phyloP scores from a whole-genome alignment of 2,797 vertebrate genomes.

The Euphonia xanthogaster region DNA sequence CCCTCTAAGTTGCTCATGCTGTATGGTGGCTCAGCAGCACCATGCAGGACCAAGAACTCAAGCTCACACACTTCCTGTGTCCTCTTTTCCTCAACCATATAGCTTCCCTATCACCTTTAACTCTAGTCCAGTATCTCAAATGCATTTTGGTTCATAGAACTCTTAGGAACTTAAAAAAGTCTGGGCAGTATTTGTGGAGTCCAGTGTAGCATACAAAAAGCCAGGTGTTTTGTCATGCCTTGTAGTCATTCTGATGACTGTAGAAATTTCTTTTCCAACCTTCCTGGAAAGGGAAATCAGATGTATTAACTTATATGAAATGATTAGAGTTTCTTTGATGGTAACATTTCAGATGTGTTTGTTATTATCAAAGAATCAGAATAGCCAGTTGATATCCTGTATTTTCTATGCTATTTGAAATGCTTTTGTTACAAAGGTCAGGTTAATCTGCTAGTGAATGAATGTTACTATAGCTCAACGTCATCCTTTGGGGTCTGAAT shows the following conservation, averaged over 20 bases:
- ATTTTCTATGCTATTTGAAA: background rate
- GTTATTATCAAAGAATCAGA: background rate
- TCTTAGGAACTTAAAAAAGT: background rate
- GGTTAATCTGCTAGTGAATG: background rate
- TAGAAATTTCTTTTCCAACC: background rate
- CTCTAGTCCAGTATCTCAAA: background rate
- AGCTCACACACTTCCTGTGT: background rate
- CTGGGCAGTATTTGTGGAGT: background rate
- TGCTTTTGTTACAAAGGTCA: background rate
- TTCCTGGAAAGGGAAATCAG: background rate
- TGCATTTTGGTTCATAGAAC: background rate
- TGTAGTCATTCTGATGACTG: background rate
- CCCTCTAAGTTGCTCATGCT: fast-evolving
- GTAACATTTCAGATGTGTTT: background rate
- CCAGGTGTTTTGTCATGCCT: background rate
- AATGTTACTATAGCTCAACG: background rate
- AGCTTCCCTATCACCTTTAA: background rate
- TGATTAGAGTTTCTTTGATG: background rate
- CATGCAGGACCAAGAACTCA: background rate
- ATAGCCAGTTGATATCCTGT: background rate
- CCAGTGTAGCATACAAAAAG: background rate
- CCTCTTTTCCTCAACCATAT: background rate
- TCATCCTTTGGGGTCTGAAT: background rate
- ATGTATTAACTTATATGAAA: background rate
- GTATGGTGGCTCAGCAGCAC: fast-evolving